phyloP scores from a whole-genome alignment of 2,888 invertebrate species.

The Cryptosula pallasiana region DNA sequence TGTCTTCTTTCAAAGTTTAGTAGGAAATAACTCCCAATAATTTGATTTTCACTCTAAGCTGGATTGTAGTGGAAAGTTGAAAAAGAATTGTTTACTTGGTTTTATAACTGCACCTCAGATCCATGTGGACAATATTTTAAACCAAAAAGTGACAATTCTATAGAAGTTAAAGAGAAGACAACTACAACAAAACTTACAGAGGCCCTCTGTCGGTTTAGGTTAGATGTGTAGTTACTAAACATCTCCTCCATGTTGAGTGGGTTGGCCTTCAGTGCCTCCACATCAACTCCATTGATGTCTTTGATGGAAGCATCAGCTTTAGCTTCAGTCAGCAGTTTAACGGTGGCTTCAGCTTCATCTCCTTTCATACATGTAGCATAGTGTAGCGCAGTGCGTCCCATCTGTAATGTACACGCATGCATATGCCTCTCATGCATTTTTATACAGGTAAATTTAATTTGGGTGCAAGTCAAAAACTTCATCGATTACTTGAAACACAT shows the following conservation, averaged over 20 bases:
- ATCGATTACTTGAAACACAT: too few species aligned
- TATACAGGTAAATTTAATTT: too few species aligned
- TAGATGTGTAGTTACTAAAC: background rate
- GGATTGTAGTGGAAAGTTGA: too few species aligned
- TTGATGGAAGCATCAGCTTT: background rate
- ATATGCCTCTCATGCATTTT: background rate
- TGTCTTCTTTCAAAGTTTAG: too few species aligned
- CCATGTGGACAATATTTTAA: too few species aligned
- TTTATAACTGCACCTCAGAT: too few species aligned
- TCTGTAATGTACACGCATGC: conserved; percentile 23
- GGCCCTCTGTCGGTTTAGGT: background rate
- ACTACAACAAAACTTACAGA: conserved; percentile 15
- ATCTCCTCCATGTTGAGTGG: conserved; percentile 15
- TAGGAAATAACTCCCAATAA: too few species aligned
- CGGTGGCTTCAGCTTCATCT: conserved; percentile 1
- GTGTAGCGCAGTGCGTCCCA: conserved; percentile 28
- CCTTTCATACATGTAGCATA: conserved; percentile 28
- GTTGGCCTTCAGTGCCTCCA: background rate
- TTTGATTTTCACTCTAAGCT: too few species aligned
- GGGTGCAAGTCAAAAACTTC: too few species aligned
- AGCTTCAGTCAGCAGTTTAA: conserved; percentile 1
- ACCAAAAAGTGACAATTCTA: too few species aligned
- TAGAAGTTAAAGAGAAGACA: too few species aligned
- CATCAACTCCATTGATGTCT: conserved; percentile 13
- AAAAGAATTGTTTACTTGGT: too few species aligned